Percentiles rank a stretch among this genome's conserved stretches.
These are phyloP conservation scores for Tympanoctomys barrerae DNA, from an alignment of 2,797 vertebrate genomes.

Conservation along the genomic window DNA sequence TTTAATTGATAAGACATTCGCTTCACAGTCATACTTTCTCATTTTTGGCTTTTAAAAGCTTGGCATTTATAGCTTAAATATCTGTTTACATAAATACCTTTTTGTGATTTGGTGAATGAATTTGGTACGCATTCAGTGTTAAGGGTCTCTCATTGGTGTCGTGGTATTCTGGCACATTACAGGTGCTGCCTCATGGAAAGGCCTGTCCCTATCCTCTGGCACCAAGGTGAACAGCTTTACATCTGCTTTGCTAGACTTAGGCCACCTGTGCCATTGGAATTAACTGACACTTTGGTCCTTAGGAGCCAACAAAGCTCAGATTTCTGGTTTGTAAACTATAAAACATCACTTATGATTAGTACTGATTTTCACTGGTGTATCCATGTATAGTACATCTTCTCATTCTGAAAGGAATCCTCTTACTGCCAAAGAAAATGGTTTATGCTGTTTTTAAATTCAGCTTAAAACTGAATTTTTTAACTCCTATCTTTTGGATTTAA, in stretches of 20 bases:
- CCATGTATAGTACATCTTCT: background rate
- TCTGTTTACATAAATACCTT: background rate
- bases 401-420: conserved; percentile 13
- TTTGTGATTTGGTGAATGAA: background rate
- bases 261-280: background rate
- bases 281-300: background rate
- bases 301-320: rapidly evolving
- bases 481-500: background rate
- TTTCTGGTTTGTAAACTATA: background rate
- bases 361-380: background rate
- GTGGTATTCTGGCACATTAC: background rate
- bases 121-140: background rate
- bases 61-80: background rate
- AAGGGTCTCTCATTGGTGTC: background rate
- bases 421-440: background rate
- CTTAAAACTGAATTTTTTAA: background rate
- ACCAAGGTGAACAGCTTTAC: rapidly evolving
- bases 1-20: conserved; percentile 1
- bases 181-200: rapidly evolving
- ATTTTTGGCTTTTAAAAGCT: background rate
- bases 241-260: background rate
- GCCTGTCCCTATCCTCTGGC: rapidly evolving
- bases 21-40: background rate
- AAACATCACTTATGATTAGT: background rate
- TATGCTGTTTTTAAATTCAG: background rate